phyloP scores from a whole-genome alignment of 2,888 invertebrate species.

The Listrodromus nycthemerus region DNA sequence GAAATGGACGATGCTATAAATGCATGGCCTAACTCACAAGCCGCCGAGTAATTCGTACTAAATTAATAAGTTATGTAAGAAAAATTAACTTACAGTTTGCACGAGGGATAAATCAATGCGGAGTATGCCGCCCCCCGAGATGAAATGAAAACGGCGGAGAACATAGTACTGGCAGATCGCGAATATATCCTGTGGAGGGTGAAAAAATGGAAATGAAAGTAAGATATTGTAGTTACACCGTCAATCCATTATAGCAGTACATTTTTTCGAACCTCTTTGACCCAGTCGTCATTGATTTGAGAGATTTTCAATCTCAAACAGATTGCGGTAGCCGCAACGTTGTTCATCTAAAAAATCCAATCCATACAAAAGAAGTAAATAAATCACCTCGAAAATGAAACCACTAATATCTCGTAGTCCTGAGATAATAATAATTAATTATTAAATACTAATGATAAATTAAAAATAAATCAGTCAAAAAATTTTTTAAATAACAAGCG shows the following conservation, averaged over 20 bases:
- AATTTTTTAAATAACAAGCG: too few relatives aligned
- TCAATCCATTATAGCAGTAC: neutral
- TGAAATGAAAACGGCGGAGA: conserved; percentile 21
- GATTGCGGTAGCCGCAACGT: neutral
- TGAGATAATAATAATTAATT: too few relatives aligned
- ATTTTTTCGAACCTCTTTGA: neutral
- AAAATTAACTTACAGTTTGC: conserved; percentile 16
- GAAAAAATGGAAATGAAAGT: neutral
- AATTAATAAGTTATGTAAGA: neutral
- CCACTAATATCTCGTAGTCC: too few relatives aligned
- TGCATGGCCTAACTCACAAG: neutral
- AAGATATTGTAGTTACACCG: neutral
- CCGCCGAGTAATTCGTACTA: neutral
- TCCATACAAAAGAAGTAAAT: neutral
- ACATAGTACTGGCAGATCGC: conserved; percentile 23
- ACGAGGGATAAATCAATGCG: conserved; percentile 14
- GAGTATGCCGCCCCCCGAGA: neutral
- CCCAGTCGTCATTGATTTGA: neutral
- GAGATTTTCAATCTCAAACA: neutral
- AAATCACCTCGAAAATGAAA: neutral
- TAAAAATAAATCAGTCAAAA: too few relatives aligned
- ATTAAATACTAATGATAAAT: too few relatives aligned
- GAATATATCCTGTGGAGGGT: conserved; percentile 5
- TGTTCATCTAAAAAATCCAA: conserved; percentile 10
- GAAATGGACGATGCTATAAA: neutral